A percentile compares a stretch with the other conserved stretches of the same genome.
phyloP scores from a whole-genome alignment of 1,140 invertebrate genomes.

The Scaptomyza pallida region DNA sequence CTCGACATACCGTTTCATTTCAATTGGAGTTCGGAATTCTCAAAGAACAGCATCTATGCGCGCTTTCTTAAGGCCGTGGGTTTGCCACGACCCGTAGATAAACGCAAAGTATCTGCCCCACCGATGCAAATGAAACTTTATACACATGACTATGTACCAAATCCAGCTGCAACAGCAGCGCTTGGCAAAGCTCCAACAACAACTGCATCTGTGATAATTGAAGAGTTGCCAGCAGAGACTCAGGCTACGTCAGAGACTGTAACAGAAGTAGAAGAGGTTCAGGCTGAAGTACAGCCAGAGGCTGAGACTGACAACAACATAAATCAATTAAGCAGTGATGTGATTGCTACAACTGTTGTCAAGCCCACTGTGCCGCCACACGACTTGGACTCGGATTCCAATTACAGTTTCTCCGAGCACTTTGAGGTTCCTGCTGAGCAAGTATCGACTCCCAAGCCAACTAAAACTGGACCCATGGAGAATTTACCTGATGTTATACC shows the following conservation, averaged over 20 bases:
- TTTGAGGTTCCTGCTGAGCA: conserved; percentile 59
- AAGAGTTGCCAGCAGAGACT: not conserved
- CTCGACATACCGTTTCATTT: conserved; percentile 56
- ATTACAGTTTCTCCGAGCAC: conserved; percentile 83
- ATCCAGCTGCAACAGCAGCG: conserved; percentile 51
- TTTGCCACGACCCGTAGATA: conserved; percentile 11
- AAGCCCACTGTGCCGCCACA: conserved; percentile 26
- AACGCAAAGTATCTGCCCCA: conserved; percentile 13
- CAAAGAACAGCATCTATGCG: conserved; percentile 60
- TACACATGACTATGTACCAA: conserved; percentile 49
- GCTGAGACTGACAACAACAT: conserved; percentile 2
- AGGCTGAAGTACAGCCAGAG: conserved; percentile 26
- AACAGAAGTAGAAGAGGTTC: too few relatives aligned
- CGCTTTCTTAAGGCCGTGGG: conserved; percentile 62
- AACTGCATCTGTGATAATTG: conserved; percentile 1
- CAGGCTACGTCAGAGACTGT: not conserved
- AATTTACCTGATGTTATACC: conserved; percentile 71
- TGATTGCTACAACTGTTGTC: not conserved
- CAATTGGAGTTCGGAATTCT: conserved; percentile 50
- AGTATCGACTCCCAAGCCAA: not conserved
- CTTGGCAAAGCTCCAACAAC: not conserved
- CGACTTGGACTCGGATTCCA: conserved; percentile 77
- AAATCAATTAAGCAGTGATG: conserved; percentile 5
- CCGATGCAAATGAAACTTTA: conserved; percentile 22
- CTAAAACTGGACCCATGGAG: conserved; percentile 37